Evolutionary conservation across 2,113 vertebrate genomes (phyloP), one percentile per base, ranked within the genome.

Genomic region (Gasterosteus aculeatus): DNA sequence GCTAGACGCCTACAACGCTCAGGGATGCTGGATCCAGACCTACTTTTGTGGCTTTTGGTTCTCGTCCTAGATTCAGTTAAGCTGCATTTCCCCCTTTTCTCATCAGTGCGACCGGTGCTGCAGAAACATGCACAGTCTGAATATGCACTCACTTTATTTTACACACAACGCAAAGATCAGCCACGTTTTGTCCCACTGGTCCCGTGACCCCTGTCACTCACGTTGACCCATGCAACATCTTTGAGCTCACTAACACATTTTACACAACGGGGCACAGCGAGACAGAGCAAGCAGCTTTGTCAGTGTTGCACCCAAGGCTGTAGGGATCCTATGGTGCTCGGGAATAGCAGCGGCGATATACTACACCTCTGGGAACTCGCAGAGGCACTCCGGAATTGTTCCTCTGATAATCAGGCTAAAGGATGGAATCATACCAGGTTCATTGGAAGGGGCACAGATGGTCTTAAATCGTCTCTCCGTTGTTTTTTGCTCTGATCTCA

Each of bases 11-110:
- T 68, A 63, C 77, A 83, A 47, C 42, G 72, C 78, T 81, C 84
- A 64, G 42, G 60, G 85, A 82, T 84, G 66, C 84, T 86, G 73
- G 78, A 75, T 90, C 82, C 92, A 91, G 83, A 87, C 69, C 79
- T 84, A 61, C 75, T 85, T 87, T 76, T 91, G 87, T 91, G 88
- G 88, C 78, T 93, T 82, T 91, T 94, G 92, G 89, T 87, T 69
- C 46, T 0, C 4, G 54, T 91, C 92, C 92, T 93, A 85, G 69
- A 66, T 83, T 88, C 53, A 62, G 86, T 85, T 80, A 75, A 81
- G 78, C 60, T 38, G 82, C 61, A 78, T 87, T 89, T 85, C 83
- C 85, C 77, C 81, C 51, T 51, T 75, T 54, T 53, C 29, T 19
- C 66, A 65, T 54, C 72, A 44, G 57, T 89, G 77, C 77, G 74